Base-by-base conservation (phyloP, 2,888 invertebrate species). In the Napeogenes sylphis region DNA sequence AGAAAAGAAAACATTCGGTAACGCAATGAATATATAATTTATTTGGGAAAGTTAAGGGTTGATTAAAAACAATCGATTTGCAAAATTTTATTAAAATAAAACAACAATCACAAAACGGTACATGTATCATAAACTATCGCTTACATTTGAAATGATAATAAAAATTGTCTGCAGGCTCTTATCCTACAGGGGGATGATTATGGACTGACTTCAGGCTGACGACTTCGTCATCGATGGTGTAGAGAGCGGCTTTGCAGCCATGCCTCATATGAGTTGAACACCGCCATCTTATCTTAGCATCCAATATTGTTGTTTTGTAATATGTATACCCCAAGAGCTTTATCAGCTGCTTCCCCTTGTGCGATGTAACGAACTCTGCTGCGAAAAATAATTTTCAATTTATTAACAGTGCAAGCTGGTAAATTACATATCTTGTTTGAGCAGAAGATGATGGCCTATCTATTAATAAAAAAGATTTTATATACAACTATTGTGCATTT, bases 271-370 rank as follows among this genome's bases (percentile, higher is more conserved):
- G 73, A 2, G 72, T 73, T 2, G 75, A 72, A 58, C 77, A 76
- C 0, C 68, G 56, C 75, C 77, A 75, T 59, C 70, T 67, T 2
- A 62, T 58, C 54, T 64, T 72, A 0, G 58, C 55, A 0, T 66
- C 63, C 2, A n/a, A 71, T 4, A 71, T 63, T 0, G 70, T 68
- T 0, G 58, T 63, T 3, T 66, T 64, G 12, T 73, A 75, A 65
- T 75, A 80, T 0, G 73, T 75, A 63, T 75, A 79, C 0, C 74
- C 78, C 0, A 70, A 64, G 3, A 76, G 59, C n/a, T 72, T 67
- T 32, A 80, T 65, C 5, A 79, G 62, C 5, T 71, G 70, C 32
- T 75, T 76, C 0, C 80, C 80, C 45, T 70, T 71, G 14, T 62
- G 65, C 0, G 79, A 78, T 8, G 12, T 65, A n/a, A 69, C 61